Conservation (phyloP, 2,113 vertebrate genomes). For the Muntiacus muntjak region DNA sequence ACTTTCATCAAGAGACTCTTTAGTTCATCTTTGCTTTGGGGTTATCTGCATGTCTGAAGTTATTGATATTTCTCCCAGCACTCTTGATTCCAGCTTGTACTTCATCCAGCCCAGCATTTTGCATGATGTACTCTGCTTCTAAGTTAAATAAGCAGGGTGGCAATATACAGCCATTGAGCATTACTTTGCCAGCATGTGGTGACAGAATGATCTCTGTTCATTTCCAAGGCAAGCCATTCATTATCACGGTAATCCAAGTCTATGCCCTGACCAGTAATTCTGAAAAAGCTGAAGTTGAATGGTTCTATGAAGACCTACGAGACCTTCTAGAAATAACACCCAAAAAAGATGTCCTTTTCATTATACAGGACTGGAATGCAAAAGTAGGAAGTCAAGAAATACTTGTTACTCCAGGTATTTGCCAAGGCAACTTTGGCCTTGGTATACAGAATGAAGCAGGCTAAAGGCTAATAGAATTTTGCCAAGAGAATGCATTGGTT, state of each 20-base stretch:
- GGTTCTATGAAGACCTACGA: background rate
- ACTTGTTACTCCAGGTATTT: background rate
- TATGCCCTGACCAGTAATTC: background rate
- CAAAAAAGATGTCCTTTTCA: background rate
- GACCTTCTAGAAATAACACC: background rate
- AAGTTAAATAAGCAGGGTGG: background rate
- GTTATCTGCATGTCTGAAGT: background rate
- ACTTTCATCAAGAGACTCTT: background rate
- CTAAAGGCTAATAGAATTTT: background rate
- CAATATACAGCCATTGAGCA: background rate
- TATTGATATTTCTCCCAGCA: background rate
- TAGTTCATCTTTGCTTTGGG: background rate
- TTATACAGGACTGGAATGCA: background rate
- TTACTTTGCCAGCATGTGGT: background rate
- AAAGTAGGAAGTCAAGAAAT: background rate
- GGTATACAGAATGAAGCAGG: background rate
- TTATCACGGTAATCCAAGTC: background rate
- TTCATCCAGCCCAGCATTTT: background rate
- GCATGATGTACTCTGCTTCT: background rate
- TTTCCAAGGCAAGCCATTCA: background rate
- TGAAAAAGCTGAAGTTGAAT: background rate
- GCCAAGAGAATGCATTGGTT: background rate
- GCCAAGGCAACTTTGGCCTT: background rate
- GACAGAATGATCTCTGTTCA: background rate
- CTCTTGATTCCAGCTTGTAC: background rate